Evolutionary conservation across 2,888 invertebrate species (phyloP).

Genomic region (Spicauda simplicius): DNA sequence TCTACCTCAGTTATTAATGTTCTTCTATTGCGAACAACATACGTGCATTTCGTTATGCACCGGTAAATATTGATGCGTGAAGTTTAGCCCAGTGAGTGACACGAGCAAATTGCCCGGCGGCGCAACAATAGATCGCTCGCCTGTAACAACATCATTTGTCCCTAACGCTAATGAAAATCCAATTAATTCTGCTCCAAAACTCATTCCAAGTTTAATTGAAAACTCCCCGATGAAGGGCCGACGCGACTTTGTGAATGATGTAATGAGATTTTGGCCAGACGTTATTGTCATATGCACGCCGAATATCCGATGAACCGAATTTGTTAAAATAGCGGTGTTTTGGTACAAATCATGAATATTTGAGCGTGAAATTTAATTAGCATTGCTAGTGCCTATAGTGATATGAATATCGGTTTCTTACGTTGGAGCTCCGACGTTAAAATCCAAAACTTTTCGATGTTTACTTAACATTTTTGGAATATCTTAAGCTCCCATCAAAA

Average conservation of each 20-base stretch:
- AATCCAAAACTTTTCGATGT: no score
- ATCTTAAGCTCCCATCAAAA: no score
- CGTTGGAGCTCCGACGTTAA: no score
- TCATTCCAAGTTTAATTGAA: conserved; percentile 84
- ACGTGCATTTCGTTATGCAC: conserved; percentile 31
- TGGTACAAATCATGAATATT: conserved; percentile 62
- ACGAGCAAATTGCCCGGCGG: conserved; percentile 71
- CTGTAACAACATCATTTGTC: conserved; percentile 82
- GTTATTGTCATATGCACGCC: conserved; percentile 78
- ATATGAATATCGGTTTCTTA: no score
- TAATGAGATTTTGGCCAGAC: conserved; percentile 76
- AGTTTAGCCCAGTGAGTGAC: conserved; percentile 66
- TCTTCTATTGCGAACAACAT: background rate
- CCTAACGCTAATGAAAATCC: conserved; percentile 83
- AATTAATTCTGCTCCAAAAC: conserved; percentile 82
- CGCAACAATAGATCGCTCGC: conserved; percentile 72
- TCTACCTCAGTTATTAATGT: background rate
- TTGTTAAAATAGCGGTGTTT: conserved; percentile 54
- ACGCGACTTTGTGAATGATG: conserved; percentile 72
- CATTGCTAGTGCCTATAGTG: no score
- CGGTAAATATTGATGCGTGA: conserved; percentile 55
- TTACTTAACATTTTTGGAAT: no score
- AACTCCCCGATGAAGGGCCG: conserved; percentile 68
- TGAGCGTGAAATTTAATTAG: conserved; percentile 46
- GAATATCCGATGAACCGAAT: conserved; percentile 74